These are phyloP conservation scores for Rhipidura dahli DNA, from an alignment of 2,113 vertebrate species.

Conservation along the genomic window DNA sequence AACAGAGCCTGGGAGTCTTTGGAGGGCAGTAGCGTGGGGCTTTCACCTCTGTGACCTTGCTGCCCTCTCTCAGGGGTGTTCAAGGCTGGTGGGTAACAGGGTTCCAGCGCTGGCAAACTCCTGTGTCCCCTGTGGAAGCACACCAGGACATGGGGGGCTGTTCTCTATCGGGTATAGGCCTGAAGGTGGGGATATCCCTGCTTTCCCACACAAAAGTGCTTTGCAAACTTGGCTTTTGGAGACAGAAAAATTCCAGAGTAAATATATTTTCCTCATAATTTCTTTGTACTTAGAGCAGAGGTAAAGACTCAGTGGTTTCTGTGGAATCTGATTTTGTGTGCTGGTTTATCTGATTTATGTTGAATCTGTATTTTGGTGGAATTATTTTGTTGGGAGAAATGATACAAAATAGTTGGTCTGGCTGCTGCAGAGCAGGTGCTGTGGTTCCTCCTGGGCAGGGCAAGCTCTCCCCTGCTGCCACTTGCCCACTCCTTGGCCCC, in stretches of 20 bases:
- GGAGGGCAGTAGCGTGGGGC: not conserved
- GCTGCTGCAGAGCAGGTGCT: not conserved
- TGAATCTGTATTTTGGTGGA: not conserved
- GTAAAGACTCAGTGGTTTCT: not conserved
- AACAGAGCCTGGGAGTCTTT: not conserved
- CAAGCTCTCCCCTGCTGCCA: not conserved
- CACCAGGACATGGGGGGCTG: rapidly evolving
- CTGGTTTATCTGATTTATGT: not conserved
- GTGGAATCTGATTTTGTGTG: not conserved
- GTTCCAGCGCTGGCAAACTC: rapidly evolving
- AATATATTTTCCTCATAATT: not conserved
- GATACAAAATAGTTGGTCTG: rapidly evolving
- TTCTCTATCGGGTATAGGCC: rapidly evolving
- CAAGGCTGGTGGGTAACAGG: no score
- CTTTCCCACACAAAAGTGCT: not conserved
- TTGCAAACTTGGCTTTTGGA: not conserved
- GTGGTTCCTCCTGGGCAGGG: rapidly evolving
- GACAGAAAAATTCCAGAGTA: not conserved
- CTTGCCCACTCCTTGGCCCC: not conserved
- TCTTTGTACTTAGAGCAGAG: not conserved
- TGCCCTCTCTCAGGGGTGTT: not conserved
- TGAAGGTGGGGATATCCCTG: not conserved
- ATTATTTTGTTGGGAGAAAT: not conserved
- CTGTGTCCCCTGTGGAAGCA: rapidly evolving
- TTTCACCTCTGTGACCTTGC: not conserved